Base-by-base conservation (phyloP, 2,797 vertebrate species). In the Hozukius guyotensis region DNA sequence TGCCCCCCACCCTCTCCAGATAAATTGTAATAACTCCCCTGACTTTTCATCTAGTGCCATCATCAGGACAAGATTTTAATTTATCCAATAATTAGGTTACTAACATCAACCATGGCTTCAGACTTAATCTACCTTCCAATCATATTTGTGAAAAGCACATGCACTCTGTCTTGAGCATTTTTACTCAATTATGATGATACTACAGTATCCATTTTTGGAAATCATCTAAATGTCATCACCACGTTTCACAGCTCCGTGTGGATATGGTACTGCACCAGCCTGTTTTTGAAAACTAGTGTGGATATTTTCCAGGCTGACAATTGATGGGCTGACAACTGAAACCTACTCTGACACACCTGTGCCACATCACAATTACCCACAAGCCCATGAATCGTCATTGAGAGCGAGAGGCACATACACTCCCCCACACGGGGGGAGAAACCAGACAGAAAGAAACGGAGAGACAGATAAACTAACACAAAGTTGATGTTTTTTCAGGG, bases 401-500 rank as follows among this genome's bases (percentile, higher is more conserved):
- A 32, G 71, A 46, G 65, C 0, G 16, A 67, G 31, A 53, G 36
- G 57, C 24, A 27, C 57, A 46, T 24, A 20, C 27, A 69, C 25
- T 31, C 52, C 66, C 75, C 64, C 72, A 31, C 63, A 69, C 4
- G 2, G 38, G 38, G 73, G 7, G 13, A 10, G 13, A 31, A 79
- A 31, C 2, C 20, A 72, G 29, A 72, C 6, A 57, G 25, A 79
- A 56, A 42, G 24, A 65, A 60, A 75, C 20, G 60, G 13, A 5
- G 24, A 57, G 36, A 68, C 68, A 55, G 22, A 67, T 70, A 75
- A 72, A 71, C 81, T 32, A 74, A 80, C 80, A 78, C 36, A 84
- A 89, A 84, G 79, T 87, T 84, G 61, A 59, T 88, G 61, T 85
- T 82, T 79, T 88, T 67, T 67, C 25, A 25, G 24, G n/a, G 38